Percentiles rank a stretch among this genome's conserved stretches.
Evolutionary conservation across 2,888 invertebrate genomes (phyloP).

Genomic region (Boloria euphrosyne): DNA sequence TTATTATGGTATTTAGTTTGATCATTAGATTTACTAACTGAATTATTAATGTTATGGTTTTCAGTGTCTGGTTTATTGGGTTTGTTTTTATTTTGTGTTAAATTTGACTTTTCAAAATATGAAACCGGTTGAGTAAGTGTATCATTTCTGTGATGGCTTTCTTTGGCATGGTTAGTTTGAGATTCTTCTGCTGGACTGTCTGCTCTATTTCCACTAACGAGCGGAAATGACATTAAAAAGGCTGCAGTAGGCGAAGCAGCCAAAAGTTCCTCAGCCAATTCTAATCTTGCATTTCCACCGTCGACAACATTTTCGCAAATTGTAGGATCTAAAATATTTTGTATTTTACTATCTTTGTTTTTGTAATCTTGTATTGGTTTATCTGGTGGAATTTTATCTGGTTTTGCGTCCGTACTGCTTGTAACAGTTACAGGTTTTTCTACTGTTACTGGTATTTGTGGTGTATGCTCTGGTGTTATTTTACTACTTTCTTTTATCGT

Average conservation of each 20-base stretch:
- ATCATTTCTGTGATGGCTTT: conserved; percentile 48
- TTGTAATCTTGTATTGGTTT: conserved; percentile 47
- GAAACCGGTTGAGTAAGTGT: conserved; percentile 47
- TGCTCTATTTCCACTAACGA: conserved; percentile 84
- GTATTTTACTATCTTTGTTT: conserved; percentile 66
- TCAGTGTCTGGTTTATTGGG: conserved; percentile 3
- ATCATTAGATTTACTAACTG: conserved; percentile 51
- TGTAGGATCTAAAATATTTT: conserved; percentile 66
- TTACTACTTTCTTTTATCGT: conserved; percentile 23
- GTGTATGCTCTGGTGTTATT: conserved; percentile 19
- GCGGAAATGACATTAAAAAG: conserved; percentile 88
- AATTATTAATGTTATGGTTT: conserved; percentile 44
- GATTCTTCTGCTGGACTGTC: conserved; percentile 75
- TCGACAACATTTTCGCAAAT: conserved; percentile 72
- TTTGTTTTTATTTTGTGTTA: conserved; percentile 15
- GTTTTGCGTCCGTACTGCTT: conserved; percentile 35
- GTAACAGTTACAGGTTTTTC: conserved; percentile 40
- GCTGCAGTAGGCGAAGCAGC: conserved; percentile 88
- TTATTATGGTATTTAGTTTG: conserved; percentile 56
- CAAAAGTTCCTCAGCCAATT: conserved; percentile 79
- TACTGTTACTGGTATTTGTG: conserved; percentile 23
- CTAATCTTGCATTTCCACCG: conserved; percentile 81
- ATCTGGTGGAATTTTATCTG: conserved; percentile 45
- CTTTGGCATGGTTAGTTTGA: conserved; percentile 51
- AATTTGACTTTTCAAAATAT: conserved; percentile 57